Conservation (phyloP, 2,888 invertebrate species). For the Pristionchus fissidentatus region DNA sequence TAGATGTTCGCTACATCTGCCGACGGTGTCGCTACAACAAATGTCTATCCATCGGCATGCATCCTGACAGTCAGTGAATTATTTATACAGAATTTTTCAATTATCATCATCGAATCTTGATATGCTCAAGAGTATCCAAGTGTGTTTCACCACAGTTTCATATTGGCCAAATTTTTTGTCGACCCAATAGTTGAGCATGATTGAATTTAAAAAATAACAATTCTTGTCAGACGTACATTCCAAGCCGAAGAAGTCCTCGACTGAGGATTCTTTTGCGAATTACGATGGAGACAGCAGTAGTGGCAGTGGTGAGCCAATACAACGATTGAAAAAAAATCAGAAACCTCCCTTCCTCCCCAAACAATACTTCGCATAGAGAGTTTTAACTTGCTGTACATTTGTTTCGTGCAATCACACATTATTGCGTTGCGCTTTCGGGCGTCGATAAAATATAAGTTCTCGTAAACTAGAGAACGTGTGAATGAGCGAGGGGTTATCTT, state of each 20-base stretch:
- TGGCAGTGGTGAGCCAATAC: constrained; percentile 5
- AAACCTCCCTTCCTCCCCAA: no score
- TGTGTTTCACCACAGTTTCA: not conserved
- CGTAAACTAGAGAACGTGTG: no score
- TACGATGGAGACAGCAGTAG: not conserved
- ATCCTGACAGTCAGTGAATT: constrained; percentile 42
- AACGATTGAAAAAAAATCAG: no score
- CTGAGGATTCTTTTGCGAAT: not conserved
- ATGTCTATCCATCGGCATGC: constrained; percentile 44
- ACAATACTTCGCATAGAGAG: no score
- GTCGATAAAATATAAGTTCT: no score
- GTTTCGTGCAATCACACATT: no score
- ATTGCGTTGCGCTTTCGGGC: no score
- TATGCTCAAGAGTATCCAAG: not conserved
- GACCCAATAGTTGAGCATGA: not conserved
- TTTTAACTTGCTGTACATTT: no score
- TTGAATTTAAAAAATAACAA: not conserved
- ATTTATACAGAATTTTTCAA: not conserved
- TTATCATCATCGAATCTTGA: not conserved
- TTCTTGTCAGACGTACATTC: constrained; percentile 34
- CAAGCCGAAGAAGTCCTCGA: constrained; percentile 1
- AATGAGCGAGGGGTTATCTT: no score
- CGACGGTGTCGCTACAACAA: constrained; percentile 43
- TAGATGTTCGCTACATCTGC: constrained; percentile 45
- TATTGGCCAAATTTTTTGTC: not conserved